Evolutionary conservation across 2,888 invertebrate species (phyloP).

Genomic region (Choristoneura rosaceana): DNA sequence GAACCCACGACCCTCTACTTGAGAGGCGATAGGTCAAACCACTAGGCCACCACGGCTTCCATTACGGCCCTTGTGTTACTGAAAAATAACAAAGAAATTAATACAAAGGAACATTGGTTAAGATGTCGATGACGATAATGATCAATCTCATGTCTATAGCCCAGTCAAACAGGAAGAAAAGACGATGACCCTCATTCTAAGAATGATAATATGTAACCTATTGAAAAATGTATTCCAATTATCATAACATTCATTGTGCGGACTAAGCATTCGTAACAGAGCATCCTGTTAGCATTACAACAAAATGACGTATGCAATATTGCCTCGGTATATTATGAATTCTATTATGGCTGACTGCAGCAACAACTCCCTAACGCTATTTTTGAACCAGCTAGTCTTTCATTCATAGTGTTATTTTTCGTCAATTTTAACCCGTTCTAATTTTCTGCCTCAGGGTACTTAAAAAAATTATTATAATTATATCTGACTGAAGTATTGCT

Average conservation of each 20-base stretch:
- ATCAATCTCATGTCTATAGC: not conserved
- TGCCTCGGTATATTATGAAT: not conserved
- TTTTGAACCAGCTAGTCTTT: not conserved
- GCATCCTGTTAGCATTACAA: slow-evolving; percentile 2
- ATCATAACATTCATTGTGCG: not conserved
- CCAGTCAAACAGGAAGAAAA: not conserved
- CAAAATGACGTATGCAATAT: slow-evolving; percentile 3
- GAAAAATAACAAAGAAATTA: not conserved
- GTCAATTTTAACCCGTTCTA: not conserved
- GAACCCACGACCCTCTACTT: too few species aligned
- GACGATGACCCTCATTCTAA: not conserved
- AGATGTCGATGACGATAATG: not conserved
- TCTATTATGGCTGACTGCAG: not conserved
- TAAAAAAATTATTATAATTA: not conserved
- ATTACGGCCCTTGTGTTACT: not conserved
- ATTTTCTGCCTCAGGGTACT: not conserved
- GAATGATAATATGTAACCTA: not conserved
- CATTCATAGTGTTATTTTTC: not conserved
- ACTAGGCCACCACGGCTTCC: too few species aligned
- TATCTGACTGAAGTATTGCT: not conserved
- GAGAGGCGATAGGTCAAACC: too few species aligned
- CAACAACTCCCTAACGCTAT: not conserved
- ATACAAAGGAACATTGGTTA: not conserved
- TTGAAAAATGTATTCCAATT: not conserved
- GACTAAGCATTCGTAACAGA: slow-evolving; percentile 1